Conservation (phyloP, 2,888 invertebrate species). For the Saturnia japonica region DNA sequence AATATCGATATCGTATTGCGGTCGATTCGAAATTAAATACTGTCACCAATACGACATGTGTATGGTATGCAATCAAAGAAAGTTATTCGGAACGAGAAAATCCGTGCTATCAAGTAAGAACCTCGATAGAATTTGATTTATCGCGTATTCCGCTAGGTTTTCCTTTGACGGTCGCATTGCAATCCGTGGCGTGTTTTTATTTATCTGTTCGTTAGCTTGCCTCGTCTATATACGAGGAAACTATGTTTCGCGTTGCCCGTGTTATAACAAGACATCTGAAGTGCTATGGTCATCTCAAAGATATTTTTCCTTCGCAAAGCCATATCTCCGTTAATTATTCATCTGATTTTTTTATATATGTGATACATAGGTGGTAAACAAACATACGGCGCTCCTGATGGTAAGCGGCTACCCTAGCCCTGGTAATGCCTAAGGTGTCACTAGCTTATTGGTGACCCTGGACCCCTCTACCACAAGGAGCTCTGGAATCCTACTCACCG, state of each 20-base stretch:
- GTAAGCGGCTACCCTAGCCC: no score
- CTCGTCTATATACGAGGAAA: background rate
- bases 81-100: slow-evolving; percentile 5
- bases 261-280: background rate
- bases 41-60: background rate
- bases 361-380: no score
- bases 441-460: no score
- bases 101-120: slow-evolving; percentile 24
- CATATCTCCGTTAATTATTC: background rate
- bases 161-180: slow-evolving; percentile 32
- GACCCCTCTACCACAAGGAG: no score
- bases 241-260: background rate
- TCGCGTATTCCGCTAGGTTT: slow-evolving; percentile 31
- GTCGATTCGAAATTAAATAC: background rate
- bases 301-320: background rate
- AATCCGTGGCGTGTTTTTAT: slow-evolving; percentile 23
- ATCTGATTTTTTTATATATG: no score
- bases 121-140: slow-evolving; percentile 35
- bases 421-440: no score
- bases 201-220: slow-evolving; percentile 18
- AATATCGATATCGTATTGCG: no score
- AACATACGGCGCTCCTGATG: no score
- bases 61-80: background rate
- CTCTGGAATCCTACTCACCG: no score
- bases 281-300: background rate